Percentiles rank a stretch among this genome's conserved stretches.
Conservation (phyloP, 2,113 vertebrate genomes). For the Poicephalus gulielmi region DNA sequence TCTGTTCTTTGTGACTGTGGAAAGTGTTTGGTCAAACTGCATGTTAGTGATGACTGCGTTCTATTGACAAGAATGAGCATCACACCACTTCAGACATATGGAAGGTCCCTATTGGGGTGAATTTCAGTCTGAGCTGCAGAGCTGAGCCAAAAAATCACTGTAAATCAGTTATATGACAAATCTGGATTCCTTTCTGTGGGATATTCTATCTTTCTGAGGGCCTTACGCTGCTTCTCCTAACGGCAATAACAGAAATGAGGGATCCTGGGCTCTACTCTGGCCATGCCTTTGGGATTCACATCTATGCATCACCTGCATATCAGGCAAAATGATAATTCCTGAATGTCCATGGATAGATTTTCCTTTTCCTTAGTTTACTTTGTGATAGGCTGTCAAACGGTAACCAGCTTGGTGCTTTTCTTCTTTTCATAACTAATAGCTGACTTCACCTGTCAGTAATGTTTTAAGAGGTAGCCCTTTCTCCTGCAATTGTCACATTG, state of each 20-base stretch:
- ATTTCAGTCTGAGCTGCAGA: background rate
- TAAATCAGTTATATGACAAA: background rate
- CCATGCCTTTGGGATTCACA: background rate
- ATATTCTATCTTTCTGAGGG: background rate
- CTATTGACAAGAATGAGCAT: background rate
- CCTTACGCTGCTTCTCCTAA: background rate
- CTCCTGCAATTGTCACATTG: background rate
- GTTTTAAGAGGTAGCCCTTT: background rate
- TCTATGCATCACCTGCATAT: background rate
- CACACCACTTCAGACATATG: background rate
- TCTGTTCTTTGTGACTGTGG: conserved; percentile 12
- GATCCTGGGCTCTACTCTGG: background rate
- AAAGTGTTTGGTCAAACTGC: conserved; percentile 21
- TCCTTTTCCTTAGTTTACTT: background rate
- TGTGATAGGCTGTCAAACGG: background rate
- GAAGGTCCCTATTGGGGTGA: background rate
- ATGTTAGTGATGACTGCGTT: background rate
- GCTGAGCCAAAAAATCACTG: background rate
- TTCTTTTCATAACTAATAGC: background rate
- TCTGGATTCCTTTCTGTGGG: background rate
- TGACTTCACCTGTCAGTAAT: background rate
- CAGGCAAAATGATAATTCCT: background rate
- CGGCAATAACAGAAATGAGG: background rate
- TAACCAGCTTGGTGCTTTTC: background rate
- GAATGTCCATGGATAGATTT: background rate